phyloP scores from a whole-genome alignment of 2,888 invertebrate genomes.

The Hemicrepidius hirtus region DNA sequence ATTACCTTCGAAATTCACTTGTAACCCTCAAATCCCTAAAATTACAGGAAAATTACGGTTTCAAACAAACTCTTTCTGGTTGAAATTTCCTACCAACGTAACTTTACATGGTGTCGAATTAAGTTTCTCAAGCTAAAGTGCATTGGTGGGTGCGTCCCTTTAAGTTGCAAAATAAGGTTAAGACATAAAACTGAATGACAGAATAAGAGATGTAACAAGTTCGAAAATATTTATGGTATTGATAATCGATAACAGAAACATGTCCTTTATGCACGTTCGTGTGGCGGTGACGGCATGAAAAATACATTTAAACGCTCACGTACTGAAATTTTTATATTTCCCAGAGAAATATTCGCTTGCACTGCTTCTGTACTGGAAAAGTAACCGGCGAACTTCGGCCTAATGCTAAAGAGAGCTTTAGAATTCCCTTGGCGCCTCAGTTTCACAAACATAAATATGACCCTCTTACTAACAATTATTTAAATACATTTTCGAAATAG shows the following conservation, averaged over 20 bases:
- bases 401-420: not conserved
- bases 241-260: slow-evolving; percentile 40
- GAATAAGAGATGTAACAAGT: slow-evolving; percentile 42
- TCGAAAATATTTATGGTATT: slow-evolving; percentile 43
- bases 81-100: not conserved
- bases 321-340: slow-evolving; percentile 37
- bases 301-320: slow-evolving; percentile 32
- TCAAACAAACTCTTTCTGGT: not conserved
- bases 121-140: not conserved
- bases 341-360: slow-evolving; percentile 31
- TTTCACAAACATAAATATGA: not conserved
- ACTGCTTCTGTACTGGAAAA: slow-evolving; percentile 25
- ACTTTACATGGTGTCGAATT: not conserved
- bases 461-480: not conserved
- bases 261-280: slow-evolving; percentile 44
- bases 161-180: slow-evolving; percentile 28
- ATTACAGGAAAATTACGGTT: not conserved
- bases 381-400: slow-evolving; percentile 5
- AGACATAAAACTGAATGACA: slow-evolving; percentile 32
- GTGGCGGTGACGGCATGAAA: slow-evolving; percentile 40
- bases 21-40: not conserved
- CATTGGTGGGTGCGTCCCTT: slow-evolving; percentile 5
- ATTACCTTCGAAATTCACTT: not conserved
- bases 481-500: not conserved
- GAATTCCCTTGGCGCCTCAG: not conserved